A percentile compares a stretch with the other conserved stretches of the same genome.
phyloP scores from a whole-genome alignment of 2,113 vertebrate genomes.

The Struthidea cinerea region DNA sequence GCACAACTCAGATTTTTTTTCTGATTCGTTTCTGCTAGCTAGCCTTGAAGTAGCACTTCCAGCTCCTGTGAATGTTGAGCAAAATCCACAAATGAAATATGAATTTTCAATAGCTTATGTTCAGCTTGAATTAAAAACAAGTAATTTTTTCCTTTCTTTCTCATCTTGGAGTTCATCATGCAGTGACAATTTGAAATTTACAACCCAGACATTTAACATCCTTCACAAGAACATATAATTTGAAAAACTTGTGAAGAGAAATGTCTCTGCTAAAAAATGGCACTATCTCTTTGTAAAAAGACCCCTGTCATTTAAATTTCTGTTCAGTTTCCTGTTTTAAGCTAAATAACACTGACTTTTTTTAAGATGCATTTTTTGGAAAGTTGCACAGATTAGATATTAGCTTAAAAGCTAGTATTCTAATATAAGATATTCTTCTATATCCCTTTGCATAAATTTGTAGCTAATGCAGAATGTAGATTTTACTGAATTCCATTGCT shows the following conservation, averaged over 20 bases:
- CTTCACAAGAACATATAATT: conserved; percentile 73
- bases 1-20: neutral
- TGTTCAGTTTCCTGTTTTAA: conserved; percentile 51
- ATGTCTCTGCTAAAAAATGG: conserved; percentile 59
- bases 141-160: conserved; percentile 31
- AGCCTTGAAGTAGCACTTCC: neutral
- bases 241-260: conserved; percentile 73
- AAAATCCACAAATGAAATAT: conserved; percentile 43
- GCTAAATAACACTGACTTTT: conserved; percentile 66
- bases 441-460: neutral
- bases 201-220: conserved; percentile 61
- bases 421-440: too few relatives aligned
- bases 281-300: conserved; percentile 64
- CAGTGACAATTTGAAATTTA: conserved; percentile 68
- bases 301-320: conserved; percentile 68
- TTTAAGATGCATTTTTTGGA: conserved; percentile 65
- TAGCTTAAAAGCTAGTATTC: too few relatives aligned
- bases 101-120: conserved; percentile 60
- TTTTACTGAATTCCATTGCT: neutral
- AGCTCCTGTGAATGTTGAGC: conserved; percentile 30
- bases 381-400: conserved; percentile 42
- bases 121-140: conserved; percentile 53
- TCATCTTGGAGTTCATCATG: conserved; percentile 59
- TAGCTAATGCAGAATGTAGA: neutral
- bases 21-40: neutral